Percentiles rank a stretch among this genome's conserved stretches.
Evolutionary conservation across 1,140 invertebrate genomes (phyloP).

Genomic region (Drosophila mojavensis): DNA sequence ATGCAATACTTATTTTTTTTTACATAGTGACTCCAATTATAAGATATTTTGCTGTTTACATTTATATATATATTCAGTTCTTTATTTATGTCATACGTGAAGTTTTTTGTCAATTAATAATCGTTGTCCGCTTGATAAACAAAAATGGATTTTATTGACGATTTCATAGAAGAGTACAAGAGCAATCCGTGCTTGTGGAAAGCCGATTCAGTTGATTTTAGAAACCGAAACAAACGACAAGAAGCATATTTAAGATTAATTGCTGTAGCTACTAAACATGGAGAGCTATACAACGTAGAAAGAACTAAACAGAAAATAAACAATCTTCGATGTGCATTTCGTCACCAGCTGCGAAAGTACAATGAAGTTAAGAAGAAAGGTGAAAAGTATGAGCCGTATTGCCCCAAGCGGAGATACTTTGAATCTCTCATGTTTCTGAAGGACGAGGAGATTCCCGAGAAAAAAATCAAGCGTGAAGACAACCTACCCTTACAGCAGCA

Average conservation of each 20-base stretch:
- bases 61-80: slow-evolving; percentile 18
- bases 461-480: slow-evolving; percentile 58
- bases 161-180: slow-evolving; percentile 82
- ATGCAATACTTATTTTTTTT: background rate
- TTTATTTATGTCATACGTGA: slow-evolving; percentile 38
- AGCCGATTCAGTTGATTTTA: slow-evolving; percentile 74
- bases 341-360: slow-evolving; percentile 80
- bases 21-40: slow-evolving; percentile 3
- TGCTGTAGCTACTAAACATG: slow-evolving; percentile 78
- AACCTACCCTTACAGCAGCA: slow-evolving; percentile 47
- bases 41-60: slow-evolving; percentile 7
- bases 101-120: slow-evolving; percentile 35
- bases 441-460: slow-evolving; percentile 77
- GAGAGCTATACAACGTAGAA: slow-evolving; percentile 80
- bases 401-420: slow-evolving; percentile 78
- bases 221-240: slow-evolving; percentile 72
- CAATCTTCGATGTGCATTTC: slow-evolving; percentile 81
- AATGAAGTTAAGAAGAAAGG: slow-evolving; percentile 79
- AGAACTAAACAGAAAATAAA: slow-evolving; percentile 83
- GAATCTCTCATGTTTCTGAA: slow-evolving; percentile 82
- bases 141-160: slow-evolving; percentile 83
- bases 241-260: slow-evolving; percentile 81
- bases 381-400: slow-evolving; percentile 80
- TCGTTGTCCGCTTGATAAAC: slow-evolving; percentile 56
- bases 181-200: slow-evolving; percentile 83